Evolutionary conservation across 2,113 vertebrate species (phyloP).

Genomic region (Cheilinus undulatus): DNA sequence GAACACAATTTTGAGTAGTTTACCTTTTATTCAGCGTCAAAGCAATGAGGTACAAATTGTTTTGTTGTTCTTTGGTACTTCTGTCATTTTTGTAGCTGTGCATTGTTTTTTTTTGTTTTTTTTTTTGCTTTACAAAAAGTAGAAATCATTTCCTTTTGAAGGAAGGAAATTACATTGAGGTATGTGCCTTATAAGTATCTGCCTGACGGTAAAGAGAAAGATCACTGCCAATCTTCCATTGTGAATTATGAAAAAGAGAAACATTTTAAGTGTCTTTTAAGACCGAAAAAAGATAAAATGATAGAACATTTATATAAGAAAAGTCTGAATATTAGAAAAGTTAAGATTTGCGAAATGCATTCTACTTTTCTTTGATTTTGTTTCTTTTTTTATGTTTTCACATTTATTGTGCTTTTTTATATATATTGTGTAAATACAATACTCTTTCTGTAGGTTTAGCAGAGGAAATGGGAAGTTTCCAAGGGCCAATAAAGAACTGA

Average conservation of each 20-base stretch:
- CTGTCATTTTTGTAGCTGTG: conserved; percentile 75
- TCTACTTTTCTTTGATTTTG: conserved; percentile 77
- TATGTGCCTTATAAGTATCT: conserved; percentile 94
- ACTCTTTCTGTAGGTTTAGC: conserved; percentile 90
- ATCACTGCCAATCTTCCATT: conserved; percentile 87
- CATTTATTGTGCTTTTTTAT: conserved; percentile 80
- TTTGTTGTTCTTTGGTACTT: conserved; percentile 74
- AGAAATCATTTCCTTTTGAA: conserved; percentile 76
- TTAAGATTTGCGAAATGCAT: conserved; percentile 75
- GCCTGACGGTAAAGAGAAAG: conserved; percentile 85
- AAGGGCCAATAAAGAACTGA: conserved; percentile 84
- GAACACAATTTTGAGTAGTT: conserved; percentile 73
- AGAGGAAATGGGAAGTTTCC: conserved; percentile 80
- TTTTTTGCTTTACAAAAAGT: conserved; percentile 49
- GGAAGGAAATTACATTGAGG: conserved; percentile 80
- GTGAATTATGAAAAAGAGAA: conserved; percentile 79
- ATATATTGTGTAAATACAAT: conserved; percentile 92
- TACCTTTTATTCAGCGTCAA: conserved; percentile 71
- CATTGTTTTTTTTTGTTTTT: conserved; percentile 57
- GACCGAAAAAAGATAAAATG: conserved; percentile 81
- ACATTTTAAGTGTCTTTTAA: conserved; percentile 76
- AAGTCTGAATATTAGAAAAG: conserved; percentile 72
- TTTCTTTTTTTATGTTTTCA: conserved; percentile 82
- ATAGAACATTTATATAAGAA: conserved; percentile 79
- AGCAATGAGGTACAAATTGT: conserved; percentile 76